Evolutionary conservation across 2,113 vertebrate species (phyloP).

Genomic region (Serilophus lunatus): DNA sequence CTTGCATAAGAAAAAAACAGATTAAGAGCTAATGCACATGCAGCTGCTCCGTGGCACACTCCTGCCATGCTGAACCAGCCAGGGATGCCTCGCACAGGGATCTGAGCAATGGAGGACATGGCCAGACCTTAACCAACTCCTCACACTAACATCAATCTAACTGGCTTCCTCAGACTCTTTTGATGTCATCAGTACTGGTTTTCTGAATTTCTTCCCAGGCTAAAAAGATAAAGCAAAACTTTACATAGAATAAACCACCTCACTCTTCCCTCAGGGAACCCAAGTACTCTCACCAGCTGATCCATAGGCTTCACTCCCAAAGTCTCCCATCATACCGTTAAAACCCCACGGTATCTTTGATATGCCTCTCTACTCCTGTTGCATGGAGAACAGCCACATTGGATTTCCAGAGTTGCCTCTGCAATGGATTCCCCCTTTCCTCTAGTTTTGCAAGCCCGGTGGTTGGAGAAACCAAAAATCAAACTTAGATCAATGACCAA

Average conservation of each 20-base stretch:
- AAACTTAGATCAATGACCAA: conserved; percentile 73
- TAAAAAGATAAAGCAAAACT: background rate
- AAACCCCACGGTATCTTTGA: background rate
- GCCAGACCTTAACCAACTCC: background rate
- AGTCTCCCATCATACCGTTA: background rate
- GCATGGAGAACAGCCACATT: background rate
- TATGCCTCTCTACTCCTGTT: background rate
- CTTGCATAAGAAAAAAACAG: background rate
- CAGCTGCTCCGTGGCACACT: background rate
- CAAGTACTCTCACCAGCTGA: background rate
- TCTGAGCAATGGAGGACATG: background rate
- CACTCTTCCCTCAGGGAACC: background rate
- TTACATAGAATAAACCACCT: background rate
- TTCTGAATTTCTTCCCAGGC: background rate
- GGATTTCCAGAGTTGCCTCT: background rate
- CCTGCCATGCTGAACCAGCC: background rate
- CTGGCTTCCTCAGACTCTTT: background rate
- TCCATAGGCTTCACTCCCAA: background rate
- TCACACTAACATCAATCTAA: background rate
- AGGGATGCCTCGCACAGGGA: background rate
- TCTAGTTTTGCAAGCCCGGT: background rate
- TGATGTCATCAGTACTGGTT: background rate
- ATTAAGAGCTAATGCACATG: background rate
- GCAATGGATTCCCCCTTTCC: background rate
- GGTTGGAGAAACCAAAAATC: conserved; percentile 46